Percentiles rank a stretch among this genome's conserved stretches.
phyloP scores from a whole-genome alignment of 2,797 vertebrate species.

The Discoglossus pictus region DNA sequence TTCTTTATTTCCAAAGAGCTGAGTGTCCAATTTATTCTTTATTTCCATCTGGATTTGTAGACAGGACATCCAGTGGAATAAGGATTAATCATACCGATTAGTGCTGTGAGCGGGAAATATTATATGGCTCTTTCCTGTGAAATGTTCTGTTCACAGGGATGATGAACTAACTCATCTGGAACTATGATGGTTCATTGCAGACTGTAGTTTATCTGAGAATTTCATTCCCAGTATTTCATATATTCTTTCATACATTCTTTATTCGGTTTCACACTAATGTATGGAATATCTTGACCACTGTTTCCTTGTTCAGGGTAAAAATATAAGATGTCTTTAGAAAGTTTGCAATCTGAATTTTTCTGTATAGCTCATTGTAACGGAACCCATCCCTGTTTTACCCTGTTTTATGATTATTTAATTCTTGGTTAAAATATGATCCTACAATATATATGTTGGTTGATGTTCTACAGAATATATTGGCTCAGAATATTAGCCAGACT shows the following conservation, averaged over 20 bases:
- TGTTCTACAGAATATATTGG: too few relatives aligned
- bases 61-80: constrained; percentile 42
- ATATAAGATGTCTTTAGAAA: constrained; percentile 1
- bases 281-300: constrained; percentile 14
- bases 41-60: constrained; percentile 46
- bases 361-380: constrained; percentile 5
- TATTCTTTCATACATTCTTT: constrained; percentile 54
- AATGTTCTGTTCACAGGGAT: constrained; percentile 56
- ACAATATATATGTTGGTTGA: too few relatives aligned
- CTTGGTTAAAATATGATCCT: too few relatives aligned
- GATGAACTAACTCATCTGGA: constrained; percentile 68
- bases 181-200: constrained; percentile 65
- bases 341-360: constrained; percentile 5
- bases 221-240: constrained; percentile 62
- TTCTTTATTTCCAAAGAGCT: too few relatives aligned
- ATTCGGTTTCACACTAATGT: constrained; percentile 29
- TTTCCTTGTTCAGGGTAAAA: constrained; percentile 25
- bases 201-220: constrained; percentile 68
- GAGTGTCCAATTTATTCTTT: too few relatives aligned
- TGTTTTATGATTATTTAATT: too few relatives aligned
- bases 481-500: too few relatives aligned
- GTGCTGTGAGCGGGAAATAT: constrained; percentile 43
- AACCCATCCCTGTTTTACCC: too few relatives aligned
- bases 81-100: constrained; percentile 60
- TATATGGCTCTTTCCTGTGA: constrained; percentile 43